Percentiles rank a stretch among this genome's conserved stretches.
Conservation (phyloP, 2,888 invertebrate genomes). For the Stenurella melanura region DNA sequence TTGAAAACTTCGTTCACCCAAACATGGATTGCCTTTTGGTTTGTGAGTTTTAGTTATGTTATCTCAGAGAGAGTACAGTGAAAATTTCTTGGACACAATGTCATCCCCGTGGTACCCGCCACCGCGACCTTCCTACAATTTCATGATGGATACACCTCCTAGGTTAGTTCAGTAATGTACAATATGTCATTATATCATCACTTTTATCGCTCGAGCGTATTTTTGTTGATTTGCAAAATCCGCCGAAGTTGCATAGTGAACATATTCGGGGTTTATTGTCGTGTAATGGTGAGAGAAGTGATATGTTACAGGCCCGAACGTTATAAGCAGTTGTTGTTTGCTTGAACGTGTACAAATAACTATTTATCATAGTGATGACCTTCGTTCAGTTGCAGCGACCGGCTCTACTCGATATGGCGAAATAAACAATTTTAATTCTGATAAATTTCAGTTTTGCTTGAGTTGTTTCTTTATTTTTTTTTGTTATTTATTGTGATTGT, state of each 20-base stretch:
- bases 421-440: slow-evolving; percentile 46
- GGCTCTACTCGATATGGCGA: slow-evolving; percentile 51
- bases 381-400: slow-evolving; percentile 51
- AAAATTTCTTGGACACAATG: slow-evolving; percentile 46
- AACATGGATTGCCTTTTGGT: slow-evolving; percentile 12
- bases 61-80: slow-evolving; percentile 52
- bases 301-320: slow-evolving; percentile 22
- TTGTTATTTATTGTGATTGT: neutral
- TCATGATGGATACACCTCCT: slow-evolving; percentile 67
- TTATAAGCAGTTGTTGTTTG: slow-evolving; percentile 18
- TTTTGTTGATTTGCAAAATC: neutral
- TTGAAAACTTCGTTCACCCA: neutral
- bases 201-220: neutral
- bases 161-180: slow-evolving; percentile 64
- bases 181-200: slow-evolving; percentile 33
- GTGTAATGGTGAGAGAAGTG: slow-evolving; percentile 17
- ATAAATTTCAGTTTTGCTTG: slow-evolving; percentile 24
- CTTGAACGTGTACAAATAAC: slow-evolving; percentile 39
- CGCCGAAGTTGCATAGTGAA: neutral
- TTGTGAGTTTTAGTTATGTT: slow-evolving; percentile 51
- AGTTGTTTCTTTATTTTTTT: slow-evolving; percentile 11
- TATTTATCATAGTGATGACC: slow-evolving; percentile 55
- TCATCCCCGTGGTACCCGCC: slow-evolving; percentile 59
- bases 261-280: slow-evolving; percentile 25
- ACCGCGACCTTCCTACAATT: slow-evolving; percentile 62